Evolutionary conservation across 2,888 invertebrate genomes (phyloP).

Genomic region (Agonum fuliginosum): DNA sequence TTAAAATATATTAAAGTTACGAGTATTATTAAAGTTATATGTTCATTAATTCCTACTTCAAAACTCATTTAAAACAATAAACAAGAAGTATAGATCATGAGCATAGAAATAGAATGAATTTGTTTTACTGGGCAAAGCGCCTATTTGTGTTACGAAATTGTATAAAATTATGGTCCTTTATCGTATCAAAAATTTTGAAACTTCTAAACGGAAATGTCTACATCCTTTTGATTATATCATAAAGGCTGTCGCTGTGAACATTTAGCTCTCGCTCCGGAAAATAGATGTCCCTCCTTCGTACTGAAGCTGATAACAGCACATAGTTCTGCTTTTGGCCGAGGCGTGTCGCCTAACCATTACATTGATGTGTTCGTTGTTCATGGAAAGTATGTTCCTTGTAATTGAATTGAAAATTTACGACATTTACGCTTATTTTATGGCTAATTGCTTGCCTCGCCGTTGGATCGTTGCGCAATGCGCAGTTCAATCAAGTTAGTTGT

Average conservation of each 20-base stretch:
- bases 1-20: no score
- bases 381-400: slow-evolving; percentile 34
- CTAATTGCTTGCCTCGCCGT: slow-evolving; percentile 38
- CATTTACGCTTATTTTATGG: slow-evolving; percentile 39
- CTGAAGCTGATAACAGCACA: neutral
- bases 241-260: neutral
- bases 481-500: slow-evolving; percentile 44
- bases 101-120: no score
- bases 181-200: no score
- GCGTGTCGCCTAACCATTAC: neutral
- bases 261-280: neutral
- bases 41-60: no score
- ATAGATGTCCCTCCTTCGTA: neutral
- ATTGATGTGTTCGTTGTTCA: slow-evolving; percentile 16
- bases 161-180: no score
- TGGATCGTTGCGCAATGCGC: slow-evolving; percentile 24
- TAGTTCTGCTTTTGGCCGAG: neutral
- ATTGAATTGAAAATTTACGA: slow-evolving; percentile 45
- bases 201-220: no score
- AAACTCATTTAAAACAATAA: no score
- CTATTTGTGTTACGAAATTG: no score
- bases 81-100: no score
- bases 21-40: no score
- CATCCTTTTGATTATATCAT: neutral
- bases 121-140: no score